Conservation (phyloP, 2,888 invertebrate species). For the Macroteleia sp. region DNA sequence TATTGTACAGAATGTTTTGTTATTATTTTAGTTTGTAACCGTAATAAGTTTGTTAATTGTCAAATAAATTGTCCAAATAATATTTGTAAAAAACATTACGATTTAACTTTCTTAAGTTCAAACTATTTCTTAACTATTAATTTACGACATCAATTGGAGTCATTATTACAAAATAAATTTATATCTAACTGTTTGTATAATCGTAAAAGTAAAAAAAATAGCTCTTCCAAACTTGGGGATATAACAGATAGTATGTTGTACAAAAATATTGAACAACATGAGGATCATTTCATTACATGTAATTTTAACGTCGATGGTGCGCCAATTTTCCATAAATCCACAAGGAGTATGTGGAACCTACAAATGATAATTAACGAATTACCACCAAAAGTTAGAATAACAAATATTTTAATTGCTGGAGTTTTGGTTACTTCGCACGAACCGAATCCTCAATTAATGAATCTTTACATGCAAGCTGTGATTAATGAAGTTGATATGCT, state of each 20-base stretch:
- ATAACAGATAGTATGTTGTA: conserved; percentile 24
- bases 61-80: conserved; percentile 13
- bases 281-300: conserved; percentile 22
- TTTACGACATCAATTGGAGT: conserved; percentile 10
- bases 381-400: conserved; percentile 5
- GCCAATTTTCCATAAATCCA: conserved; percentile 29
- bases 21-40: conserved; percentile 7
- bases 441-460: conserved; percentile 15
- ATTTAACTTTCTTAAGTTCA: conserved; percentile 15
- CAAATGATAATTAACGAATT: conserved; percentile 29
- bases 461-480: neutral
- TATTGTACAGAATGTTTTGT: conserved; percentile 24
- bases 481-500: neutral
- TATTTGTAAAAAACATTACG: conserved; percentile 9
- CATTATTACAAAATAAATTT: conserved; percentile 5
- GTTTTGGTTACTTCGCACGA: conserved; percentile 18
- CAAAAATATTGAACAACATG: conserved; percentile 9
- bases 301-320: conserved; percentile 41
- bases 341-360: conserved; percentile 31
- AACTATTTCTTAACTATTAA: conserved; percentile 26
- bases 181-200: conserved; percentile 18
- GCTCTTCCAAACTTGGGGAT: neutral
- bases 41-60: neutral
- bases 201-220: neutral
- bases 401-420: conserved; percentile 22